phyloP scores from a whole-genome alignment of 53 echinoderm and acorn worm genomes.

The Holothuria scabra region DNA sequence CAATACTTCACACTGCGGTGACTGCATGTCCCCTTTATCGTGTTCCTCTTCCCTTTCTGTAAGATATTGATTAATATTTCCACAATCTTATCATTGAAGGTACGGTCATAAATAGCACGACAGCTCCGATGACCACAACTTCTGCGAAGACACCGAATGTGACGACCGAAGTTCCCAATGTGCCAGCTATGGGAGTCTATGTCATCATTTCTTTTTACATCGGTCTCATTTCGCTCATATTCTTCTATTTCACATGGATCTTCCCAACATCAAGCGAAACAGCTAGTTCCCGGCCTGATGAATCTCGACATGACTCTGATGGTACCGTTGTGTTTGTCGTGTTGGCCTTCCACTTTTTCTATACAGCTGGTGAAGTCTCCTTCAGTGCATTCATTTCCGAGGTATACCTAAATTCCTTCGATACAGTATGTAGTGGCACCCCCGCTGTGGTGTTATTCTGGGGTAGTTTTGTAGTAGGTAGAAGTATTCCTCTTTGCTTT shows the following conservation, averaged over 20 bases:
- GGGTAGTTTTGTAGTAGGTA: slow-evolving; percentile 72
- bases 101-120: no score
- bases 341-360: slow-evolving; percentile 82
- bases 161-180: no score
- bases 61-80: no score
- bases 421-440: slow-evolving; percentile 42
- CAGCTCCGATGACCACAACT: no score
- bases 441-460: slow-evolving; percentile 62
- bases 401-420: slow-evolving; percentile 1
- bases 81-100: no score
- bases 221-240: slow-evolving; percentile 51
- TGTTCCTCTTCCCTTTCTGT: no score
- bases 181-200: slow-evolving; percentile 8
- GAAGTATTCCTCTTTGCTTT: slow-evolving; percentile 76
- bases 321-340: slow-evolving; percentile 56
- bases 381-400: slow-evolving; percentile 63
- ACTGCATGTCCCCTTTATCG: no score
- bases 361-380: slow-evolving; percentile 73
- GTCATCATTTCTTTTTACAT: slow-evolving; percentile 67
- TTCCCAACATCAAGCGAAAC: no score
- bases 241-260: slow-evolving; percentile 74
- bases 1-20: no score
- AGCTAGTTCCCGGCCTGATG: no score
- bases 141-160: no score
- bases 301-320: slow-evolving; percentile 30